Evolutionary conservation across 2,113 vertebrate genomes (phyloP).

Genomic region (Laterallus jamaicensis): DNA sequence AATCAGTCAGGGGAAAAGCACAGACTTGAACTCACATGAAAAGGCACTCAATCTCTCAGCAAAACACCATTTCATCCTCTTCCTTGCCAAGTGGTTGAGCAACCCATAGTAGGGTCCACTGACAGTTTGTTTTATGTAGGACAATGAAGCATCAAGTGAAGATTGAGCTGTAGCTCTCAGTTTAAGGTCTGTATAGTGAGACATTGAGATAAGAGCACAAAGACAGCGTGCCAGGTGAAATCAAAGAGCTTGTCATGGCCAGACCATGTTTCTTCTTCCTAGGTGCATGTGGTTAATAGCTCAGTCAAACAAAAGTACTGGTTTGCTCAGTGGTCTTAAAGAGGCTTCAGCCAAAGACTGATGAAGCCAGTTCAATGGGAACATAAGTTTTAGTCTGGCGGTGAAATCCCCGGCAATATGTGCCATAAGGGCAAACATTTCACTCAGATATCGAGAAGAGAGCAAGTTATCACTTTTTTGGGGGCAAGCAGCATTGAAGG

Average conservation of each 20-base stretch:
- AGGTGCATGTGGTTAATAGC: background rate
- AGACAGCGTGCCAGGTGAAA: background rate
- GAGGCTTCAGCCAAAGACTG: background rate
- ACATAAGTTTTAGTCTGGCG: rapidly evolving
- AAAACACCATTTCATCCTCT: background rate
- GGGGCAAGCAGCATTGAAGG: background rate
- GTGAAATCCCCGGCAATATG: background rate
- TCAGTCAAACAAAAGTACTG: background rate
- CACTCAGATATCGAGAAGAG: background rate
- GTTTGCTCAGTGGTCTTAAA: background rate
- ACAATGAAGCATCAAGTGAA: background rate
- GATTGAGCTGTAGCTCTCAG: background rate
- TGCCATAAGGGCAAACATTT: background rate
- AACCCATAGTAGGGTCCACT: background rate
- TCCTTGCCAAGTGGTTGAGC: background rate
- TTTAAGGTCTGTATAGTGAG: background rate
- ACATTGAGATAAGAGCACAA: background rate
- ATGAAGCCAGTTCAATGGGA: background rate
- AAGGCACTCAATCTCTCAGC: background rate
- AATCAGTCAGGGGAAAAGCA: background rate
- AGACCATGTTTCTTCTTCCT: background rate
- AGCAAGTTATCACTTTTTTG: background rate
- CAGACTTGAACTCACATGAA: background rate
- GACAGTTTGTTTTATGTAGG: background rate
- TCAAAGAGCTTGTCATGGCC: background rate